These are phyloP conservation scores for Synergus itoensis DNA, from an alignment of 2,888 invertebrate species.

Conservation along the genomic window DNA sequence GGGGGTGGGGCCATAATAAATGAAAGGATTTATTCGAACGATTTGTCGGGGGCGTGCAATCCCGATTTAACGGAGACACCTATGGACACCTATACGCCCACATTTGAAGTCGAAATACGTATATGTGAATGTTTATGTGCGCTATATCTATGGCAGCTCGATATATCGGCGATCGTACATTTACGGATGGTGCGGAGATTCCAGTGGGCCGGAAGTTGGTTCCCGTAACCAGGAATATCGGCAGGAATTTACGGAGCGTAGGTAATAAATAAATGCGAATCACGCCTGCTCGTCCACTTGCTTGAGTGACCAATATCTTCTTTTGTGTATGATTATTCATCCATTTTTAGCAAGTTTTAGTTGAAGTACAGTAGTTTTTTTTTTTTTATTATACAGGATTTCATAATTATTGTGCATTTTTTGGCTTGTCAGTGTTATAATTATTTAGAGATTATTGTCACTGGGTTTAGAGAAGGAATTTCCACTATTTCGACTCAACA, in stretches of 20 bases:
- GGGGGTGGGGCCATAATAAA: conserved; percentile 54
- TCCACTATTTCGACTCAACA: conserved; percentile 14
- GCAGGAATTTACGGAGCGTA: conserved; percentile 54
- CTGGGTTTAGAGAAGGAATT: not conserved
- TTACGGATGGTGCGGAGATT: conserved; percentile 47
- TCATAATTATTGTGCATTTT: not conserved
- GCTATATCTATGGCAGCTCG: conserved; percentile 19
- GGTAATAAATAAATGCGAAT: conserved; percentile 56
- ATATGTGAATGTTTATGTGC: conserved; percentile 23
- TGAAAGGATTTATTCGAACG: conserved; percentile 58
- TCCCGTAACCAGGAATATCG: conserved; percentile 51
- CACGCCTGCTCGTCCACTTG: conserved; percentile 42
- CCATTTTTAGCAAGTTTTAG: not conserved
- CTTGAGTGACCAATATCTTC: conserved; percentile 12
- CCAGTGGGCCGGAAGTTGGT: conserved; percentile 50
- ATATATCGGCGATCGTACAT: conserved; percentile 51
- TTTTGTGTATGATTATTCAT: not conserved
- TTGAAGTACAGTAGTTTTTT: not conserved
- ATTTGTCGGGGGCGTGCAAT: conserved; percentile 40
- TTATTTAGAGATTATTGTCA: not conserved
- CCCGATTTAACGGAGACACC: conserved; percentile 39
- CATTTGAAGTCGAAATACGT: not conserved
- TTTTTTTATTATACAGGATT: not conserved
- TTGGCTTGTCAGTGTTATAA: not conserved
- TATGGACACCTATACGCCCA: conserved; percentile 22